phyloP scores from a whole-genome alignment of 2,888 invertebrate species.

The Metopia argyrocephala region DNA sequence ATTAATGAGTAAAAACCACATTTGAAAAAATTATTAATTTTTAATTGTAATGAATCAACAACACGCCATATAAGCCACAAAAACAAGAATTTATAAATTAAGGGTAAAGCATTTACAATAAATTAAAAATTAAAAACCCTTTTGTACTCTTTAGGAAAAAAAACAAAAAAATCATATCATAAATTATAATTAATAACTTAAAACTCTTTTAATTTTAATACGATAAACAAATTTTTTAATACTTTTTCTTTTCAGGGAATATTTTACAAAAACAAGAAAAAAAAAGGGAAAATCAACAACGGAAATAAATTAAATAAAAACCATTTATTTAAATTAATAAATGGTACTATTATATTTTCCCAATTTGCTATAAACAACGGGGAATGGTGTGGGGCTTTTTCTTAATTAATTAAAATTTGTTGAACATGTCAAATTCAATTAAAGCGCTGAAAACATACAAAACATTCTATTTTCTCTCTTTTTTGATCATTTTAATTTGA shows the following conservation, averaged over 20 bases:
- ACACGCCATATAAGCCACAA: conserved; percentile 7
- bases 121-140: conserved; percentile 7
- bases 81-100: not conserved
- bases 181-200: conserved; percentile 47
- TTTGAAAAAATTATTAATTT: conserved; percentile 48
- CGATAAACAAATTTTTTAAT: conserved; percentile 13
- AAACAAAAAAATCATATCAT: conserved; percentile 25
- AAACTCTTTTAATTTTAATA: too few relatives aligned
- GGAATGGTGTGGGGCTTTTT: conserved; percentile 14
- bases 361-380: too few relatives aligned
- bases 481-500: too few relatives aligned
- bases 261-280: conserved; percentile 8
- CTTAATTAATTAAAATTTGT: conserved; percentile 62
- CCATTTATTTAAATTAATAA: conserved; percentile 33
- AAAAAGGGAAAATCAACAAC: not conserved
- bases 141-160: not conserved
- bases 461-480: too few relatives aligned
- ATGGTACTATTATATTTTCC: not conserved
- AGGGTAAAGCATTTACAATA: conserved; percentile 21
- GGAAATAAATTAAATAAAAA: conserved; percentile 44
- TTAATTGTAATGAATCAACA: conserved; percentile 33
- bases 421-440: conserved; percentile 57
- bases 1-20: conserved; percentile 24
- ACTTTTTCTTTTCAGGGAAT: conserved; percentile 16
- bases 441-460: conserved; percentile 35